A percentile compares a stretch with the other conserved stretches of the same genome.
Evolutionary conservation across 2,113 vertebrate species (phyloP).

Genomic region (Labeo catla): DNA sequence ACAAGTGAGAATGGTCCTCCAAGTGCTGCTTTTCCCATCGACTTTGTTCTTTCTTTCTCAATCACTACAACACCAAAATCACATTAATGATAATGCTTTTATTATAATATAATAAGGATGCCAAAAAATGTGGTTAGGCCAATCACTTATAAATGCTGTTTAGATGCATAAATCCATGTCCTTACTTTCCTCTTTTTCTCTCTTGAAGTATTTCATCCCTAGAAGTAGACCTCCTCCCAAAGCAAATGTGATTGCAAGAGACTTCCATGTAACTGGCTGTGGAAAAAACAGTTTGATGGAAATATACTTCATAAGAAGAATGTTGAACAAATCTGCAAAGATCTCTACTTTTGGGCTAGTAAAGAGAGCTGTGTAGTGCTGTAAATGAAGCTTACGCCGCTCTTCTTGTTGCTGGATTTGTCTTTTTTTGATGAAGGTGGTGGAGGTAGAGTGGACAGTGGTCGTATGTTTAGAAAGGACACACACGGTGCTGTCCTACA

Average conservation of each 20-base stretch:
- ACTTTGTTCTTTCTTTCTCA: conserved; percentile 82
- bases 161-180: not conserved
- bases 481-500: conserved; percentile 39
- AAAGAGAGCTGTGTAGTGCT: not conserved
- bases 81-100: not conserved
- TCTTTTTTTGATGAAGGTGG: conserved; percentile 55
- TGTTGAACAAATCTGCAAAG: not conserved
- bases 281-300: conserved; percentile 43
- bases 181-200: conserved; percentile 86
- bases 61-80: conserved; percentile 72
- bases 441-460: conserved; percentile 64
- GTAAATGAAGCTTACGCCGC: conserved; percentile 63
- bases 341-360: not conserved
- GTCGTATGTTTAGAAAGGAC: conserved; percentile 60
- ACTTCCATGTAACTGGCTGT: conserved; percentile 95
- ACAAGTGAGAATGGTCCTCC: conserved; percentile 92
- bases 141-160: not conserved
- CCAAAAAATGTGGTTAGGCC: not conserved
- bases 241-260: conserved; percentile 84
- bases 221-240: conserved; percentile 85
- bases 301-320: not conserved
- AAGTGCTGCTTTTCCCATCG: conserved; percentile 86
- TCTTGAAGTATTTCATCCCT: conserved; percentile 89
- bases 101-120: not conserved
- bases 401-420: conserved; percentile 52